These are phyloP conservation scores for Drosophila pullipes DNA, from an alignment of 2,888 invertebrate genomes.

Conservation along the genomic window DNA sequence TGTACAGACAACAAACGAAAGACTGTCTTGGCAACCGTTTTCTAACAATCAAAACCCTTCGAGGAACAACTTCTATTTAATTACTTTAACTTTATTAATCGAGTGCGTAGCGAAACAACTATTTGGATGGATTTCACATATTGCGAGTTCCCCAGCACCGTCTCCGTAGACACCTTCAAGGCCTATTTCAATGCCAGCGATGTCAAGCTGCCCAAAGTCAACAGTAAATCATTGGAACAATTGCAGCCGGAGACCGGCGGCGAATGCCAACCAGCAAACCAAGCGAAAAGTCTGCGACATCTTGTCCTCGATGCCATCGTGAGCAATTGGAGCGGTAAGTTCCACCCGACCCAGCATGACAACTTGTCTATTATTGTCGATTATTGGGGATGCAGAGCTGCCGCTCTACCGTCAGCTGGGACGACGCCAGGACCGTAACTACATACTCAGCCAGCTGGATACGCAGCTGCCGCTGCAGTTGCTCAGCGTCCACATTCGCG, in stretches of 20 bases:
- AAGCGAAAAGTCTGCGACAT: conserved; percentile 82
- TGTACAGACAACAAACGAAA: background rate
- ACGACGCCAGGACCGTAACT: conserved; percentile 83
- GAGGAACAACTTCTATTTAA: conserved; percentile 1
- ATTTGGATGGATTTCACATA: conserved; percentile 78
- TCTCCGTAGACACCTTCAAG: conserved; percentile 84
- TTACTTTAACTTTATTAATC: background rate
- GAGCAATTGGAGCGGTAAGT: conserved; percentile 83
- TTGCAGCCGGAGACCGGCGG: conserved; percentile 43
- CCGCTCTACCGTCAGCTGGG: conserved; percentile 81
- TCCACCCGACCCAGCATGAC: conserved; percentile 12
- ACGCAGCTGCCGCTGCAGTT: conserved; percentile 82
- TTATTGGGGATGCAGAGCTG: conserved; percentile 66
- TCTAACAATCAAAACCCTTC: conserved; percentile 1
- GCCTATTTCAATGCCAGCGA: conserved; percentile 79
- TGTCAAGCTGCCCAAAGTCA: conserved; percentile 68
- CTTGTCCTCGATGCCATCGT: conserved; percentile 83
- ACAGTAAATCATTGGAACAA: conserved; percentile 62
- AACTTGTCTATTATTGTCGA: conserved; percentile 14
- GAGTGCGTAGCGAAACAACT: background rate
- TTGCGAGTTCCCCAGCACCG: conserved; percentile 83
- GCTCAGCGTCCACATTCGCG: conserved; percentile 82
- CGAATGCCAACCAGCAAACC: conserved; percentile 67
- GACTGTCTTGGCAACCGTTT: conserved; percentile 40
- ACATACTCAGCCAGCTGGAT: conserved; percentile 83